A percentile compares a stretch with the other conserved stretches of the same genome.
phyloP scores from a whole-genome alignment of 2,113 vertebrate genomes.

The Rhinopomastus cyanomelas region DNA sequence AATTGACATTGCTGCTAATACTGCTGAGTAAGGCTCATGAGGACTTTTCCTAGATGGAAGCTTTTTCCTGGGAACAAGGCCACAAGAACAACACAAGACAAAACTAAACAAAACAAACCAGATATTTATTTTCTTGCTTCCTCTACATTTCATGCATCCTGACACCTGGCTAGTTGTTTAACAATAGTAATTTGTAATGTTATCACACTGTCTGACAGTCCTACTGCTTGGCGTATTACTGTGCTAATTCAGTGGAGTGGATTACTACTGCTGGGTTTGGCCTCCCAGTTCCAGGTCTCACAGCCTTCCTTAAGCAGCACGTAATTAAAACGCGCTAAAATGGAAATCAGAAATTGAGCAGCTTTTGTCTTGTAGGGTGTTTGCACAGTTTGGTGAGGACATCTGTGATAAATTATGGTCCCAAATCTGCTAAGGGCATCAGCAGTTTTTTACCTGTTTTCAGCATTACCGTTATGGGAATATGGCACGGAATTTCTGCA shows the following conservation, averaged over 20 bases:
- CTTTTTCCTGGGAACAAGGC: slow-evolving; percentile 21
- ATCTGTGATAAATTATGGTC: slow-evolving; percentile 79
- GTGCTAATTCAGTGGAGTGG: slow-evolving; percentile 81
- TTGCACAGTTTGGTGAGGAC: slow-evolving; percentile 74
- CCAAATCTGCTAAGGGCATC: slow-evolving; percentile 77
- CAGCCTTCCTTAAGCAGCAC: slow-evolving; percentile 34
- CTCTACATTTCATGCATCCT: slow-evolving; percentile 72
- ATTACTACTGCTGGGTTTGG: slow-evolving; percentile 36
- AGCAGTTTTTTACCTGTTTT: slow-evolving; percentile 75
- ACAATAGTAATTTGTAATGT: slow-evolving; percentile 76
- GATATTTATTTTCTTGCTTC: slow-evolving; percentile 60
- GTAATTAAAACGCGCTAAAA: slow-evolving; percentile 56
- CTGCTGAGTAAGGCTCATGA: background rate
- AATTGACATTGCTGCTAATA: background rate
- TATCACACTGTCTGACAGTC: slow-evolving; percentile 72
- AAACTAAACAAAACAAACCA: slow-evolving; percentile 43
- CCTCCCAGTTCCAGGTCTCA: slow-evolving; percentile 39
- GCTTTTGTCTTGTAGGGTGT: slow-evolving; percentile 60
- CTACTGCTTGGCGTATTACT: slow-evolving; percentile 66
- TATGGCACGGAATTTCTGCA: slow-evolving; percentile 29
- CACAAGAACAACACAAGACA: slow-evolving; percentile 35
- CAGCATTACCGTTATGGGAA: slow-evolving; percentile 70
- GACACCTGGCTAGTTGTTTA: slow-evolving; percentile 74
- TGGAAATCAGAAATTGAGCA: slow-evolving; percentile 63
- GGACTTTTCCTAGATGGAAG: background rate